These are phyloP conservation scores for Thereva nobilitata DNA, from an alignment of 2,888 invertebrate genomes.

Conservation along the genomic window DNA sequence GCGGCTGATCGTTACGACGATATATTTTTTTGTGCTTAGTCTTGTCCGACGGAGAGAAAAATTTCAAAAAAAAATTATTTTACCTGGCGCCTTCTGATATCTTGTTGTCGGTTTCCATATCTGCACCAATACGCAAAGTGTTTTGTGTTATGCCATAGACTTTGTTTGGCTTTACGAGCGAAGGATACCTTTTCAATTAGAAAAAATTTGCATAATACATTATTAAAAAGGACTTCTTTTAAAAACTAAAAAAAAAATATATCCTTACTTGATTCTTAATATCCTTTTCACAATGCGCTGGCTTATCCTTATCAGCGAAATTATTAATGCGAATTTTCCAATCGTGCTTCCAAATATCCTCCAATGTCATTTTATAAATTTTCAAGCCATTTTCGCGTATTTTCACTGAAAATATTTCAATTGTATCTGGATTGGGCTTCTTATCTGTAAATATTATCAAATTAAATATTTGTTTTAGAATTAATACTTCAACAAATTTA, in stretches of 20 bases:
- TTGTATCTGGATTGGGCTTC: conserved; percentile 73
- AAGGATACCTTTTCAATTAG: conserved; percentile 50
- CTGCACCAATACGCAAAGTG: conserved; percentile 73
- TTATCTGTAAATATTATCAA: conserved; percentile 63
- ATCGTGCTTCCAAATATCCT: conserved; percentile 71
- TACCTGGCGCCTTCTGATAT: conserved; percentile 72
- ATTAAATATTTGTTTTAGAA: conserved; percentile 36
- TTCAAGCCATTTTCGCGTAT: conserved; percentile 62
- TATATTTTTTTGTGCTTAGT: conserved; percentile 14
- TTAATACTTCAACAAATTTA: conserved; percentile 5
- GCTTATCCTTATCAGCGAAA: conserved; percentile 71
- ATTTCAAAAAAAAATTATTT: conserved; percentile 47
- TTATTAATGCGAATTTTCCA: conserved; percentile 74
- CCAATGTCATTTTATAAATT: conserved; percentile 65
- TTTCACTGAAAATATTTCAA: conserved; percentile 69
- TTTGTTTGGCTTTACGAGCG: conserved; percentile 56
- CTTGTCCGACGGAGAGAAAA: conserved; percentile 23
- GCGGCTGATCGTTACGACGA: not conserved
- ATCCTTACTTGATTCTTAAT: conserved; percentile 68
- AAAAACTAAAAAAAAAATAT: not conserved
- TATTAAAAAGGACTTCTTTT: no score
- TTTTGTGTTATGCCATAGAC: conserved; percentile 62
- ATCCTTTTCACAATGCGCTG: conserved; percentile 68
- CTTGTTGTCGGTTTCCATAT: conserved; percentile 70
- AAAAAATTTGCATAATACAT: not conserved